These are phyloP conservation scores for Dysmachus trigonus DNA, from an alignment of 2,888 invertebrate genomes.

Conservation along the genomic window DNA sequence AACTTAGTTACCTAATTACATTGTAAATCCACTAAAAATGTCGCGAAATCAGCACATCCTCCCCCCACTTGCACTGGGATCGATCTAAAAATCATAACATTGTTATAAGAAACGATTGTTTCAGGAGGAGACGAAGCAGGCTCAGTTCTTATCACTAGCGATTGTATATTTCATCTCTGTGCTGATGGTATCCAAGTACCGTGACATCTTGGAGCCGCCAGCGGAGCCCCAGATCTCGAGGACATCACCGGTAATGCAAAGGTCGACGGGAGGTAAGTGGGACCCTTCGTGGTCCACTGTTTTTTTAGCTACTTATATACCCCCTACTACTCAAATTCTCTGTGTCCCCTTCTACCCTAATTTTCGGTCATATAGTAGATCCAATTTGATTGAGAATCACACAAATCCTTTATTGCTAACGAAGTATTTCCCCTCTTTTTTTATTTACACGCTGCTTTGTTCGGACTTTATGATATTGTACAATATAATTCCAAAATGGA, in stretches of 20 bases:
- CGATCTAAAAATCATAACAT: conserved; percentile 44
- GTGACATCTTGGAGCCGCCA: conserved; percentile 97
- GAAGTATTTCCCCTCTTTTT: conserved; percentile 55
- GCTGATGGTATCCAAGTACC: conserved; percentile 99
- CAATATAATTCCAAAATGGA: conserved; percentile 26
- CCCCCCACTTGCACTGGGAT: conserved; percentile 47
- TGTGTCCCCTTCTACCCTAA: conserved; percentile 25
- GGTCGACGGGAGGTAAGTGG: conserved; percentile 55
- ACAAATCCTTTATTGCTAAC: conserved; percentile 57
- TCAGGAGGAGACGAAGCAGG: conserved; percentile 99
- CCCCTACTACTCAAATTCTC: not conserved
- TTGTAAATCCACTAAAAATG: not conserved
- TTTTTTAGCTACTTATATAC: not conserved
- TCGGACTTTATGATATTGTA: conserved; percentile 57
- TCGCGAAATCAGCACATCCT: conserved; percentile 23
- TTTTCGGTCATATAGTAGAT: conserved; percentile 5
- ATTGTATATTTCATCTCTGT: conserved; percentile 99
- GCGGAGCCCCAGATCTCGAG: conserved; percentile 74
- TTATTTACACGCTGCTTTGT: conserved; percentile 66
- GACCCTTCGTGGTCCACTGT: not conserved
- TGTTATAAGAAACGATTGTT: conserved; percentile 57
- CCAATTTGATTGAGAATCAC: conserved; percentile 7
- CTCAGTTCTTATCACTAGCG: conserved; percentile 97
- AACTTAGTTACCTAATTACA: not conserved
- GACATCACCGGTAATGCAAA: conserved; percentile 67